A percentile compares a stretch with the other conserved stretches of the same genome.
Evolutionary conservation across 1,140 invertebrate species (phyloP).

Genomic region (Dendrolimus punctatus): DNA sequence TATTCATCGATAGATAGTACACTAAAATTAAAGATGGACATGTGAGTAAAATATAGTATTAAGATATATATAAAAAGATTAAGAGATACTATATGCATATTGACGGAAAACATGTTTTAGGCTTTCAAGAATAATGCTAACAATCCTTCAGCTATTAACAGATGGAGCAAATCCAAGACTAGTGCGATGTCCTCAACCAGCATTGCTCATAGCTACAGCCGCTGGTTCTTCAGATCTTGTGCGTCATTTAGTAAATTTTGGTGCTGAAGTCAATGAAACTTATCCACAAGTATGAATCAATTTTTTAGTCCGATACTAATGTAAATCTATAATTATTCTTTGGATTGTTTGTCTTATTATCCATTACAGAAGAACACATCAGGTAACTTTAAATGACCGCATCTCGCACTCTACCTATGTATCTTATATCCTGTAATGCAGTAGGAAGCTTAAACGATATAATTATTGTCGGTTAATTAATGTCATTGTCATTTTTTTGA

Average conservation of each 20-base stretch:
- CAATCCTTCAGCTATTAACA: constrained; percentile 53
- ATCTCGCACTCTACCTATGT: too few relatives aligned
- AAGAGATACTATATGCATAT: too few relatives aligned
- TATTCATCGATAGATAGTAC: constrained; percentile 17
- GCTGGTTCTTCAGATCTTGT: constrained; percentile 47
- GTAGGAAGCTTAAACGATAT: too few relatives aligned
- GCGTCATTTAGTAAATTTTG: constrained; percentile 38
- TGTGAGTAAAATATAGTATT: constrained; percentile 16
- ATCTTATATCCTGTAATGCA: too few relatives aligned
- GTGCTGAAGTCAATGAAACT: constrained; percentile 53
- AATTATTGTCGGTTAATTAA: too few relatives aligned
- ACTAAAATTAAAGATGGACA: constrained; percentile 27
- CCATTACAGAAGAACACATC: too few relatives aligned
- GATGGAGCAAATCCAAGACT: constrained; percentile 60
- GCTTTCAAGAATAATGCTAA: constrained; percentile 30
- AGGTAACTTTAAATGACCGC: too few relatives aligned
- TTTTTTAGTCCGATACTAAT: neutral
- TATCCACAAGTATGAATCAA: constrained; percentile 30
- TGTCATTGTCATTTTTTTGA: too few relatives aligned
- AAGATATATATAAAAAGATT: too few relatives aligned
- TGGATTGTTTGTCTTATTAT: too few relatives aligned
- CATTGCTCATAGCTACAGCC: constrained; percentile 53
- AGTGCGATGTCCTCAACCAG: constrained; percentile 57
- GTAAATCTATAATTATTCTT: too few relatives aligned
- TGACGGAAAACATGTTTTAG: constrained; percentile 12